These are phyloP conservation scores for Congeria kusceri DNA, from an alignment of 2,888 invertebrate genomes.

Conservation along the genomic window DNA sequence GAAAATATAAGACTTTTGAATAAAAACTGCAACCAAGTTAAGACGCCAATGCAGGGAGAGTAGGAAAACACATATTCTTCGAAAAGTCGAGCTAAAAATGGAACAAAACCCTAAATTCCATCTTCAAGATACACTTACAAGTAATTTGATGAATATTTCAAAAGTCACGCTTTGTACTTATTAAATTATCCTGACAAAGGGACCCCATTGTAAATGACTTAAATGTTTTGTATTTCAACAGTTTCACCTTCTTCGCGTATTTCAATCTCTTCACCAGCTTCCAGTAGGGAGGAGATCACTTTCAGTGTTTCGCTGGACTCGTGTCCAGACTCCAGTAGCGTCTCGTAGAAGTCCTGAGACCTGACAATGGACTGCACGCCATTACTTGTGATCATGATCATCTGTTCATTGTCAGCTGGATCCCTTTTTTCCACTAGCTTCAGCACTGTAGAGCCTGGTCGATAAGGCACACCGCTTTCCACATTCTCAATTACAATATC, in stretches of 20 bases:
- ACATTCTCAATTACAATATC: slow-evolving; percentile 37
- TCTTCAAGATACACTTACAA: no score
- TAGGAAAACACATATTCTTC: no score
- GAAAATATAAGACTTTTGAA: no score
- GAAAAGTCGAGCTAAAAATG: no score
- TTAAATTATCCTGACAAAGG: no score
- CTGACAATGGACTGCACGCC: slow-evolving; percentile 40
- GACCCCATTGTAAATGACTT: no score
- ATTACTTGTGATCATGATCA: slow-evolving; percentile 34
- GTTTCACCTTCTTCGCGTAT: slow-evolving; percentile 42
- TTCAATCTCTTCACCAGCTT: slow-evolving; percentile 50
- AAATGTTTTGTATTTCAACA: slow-evolving; percentile 56
- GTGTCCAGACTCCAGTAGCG: slow-evolving; percentile 24
- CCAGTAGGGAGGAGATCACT: slow-evolving; percentile 45
- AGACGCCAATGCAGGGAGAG: no score
- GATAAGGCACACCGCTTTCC: slow-evolving; percentile 2
- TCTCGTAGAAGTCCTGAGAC: slow-evolving; percentile 41
- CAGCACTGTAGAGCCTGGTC: slow-evolving; percentile 6
- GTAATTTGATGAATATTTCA: no score
- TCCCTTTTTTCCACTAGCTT: slow-evolving; percentile 15
- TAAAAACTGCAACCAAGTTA: no score
- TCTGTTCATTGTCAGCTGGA: slow-evolving; percentile 9
- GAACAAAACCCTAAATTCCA: no score
- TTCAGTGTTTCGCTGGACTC: slow-evolving; percentile 38
- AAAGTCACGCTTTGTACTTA: no score